Evolutionary conservation across 1,140 invertebrate species (phyloP), one percentile per base, ranked within the genome.

Genomic region (Triops longicaudatus): DNA sequence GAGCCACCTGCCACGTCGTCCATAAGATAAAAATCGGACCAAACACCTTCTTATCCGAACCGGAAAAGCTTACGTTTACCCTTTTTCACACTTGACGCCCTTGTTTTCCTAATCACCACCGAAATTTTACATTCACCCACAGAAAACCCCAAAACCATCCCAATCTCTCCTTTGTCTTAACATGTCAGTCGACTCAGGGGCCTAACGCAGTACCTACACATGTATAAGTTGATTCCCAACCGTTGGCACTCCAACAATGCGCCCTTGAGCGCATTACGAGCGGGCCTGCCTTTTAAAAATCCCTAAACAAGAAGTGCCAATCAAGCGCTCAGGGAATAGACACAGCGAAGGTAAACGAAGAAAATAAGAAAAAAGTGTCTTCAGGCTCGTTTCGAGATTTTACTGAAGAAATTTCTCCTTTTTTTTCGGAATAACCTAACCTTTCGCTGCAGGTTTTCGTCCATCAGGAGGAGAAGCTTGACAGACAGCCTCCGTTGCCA

Each of bases 381-480:
- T 22, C 50, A 14, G 5, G 17, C 6, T 17, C 50, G 14, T 63
- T 63, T 22, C 22, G n/a, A n/a, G 50, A 1, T 63, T 17, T 63
- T 6, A 9, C 5, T 22, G 50, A 22, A 12, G 50, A 14, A 63
- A 14, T 63, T 63, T 63, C 17, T 63, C 22, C 14, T 14, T 63
- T 17, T 63, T 22, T 6, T 14, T 63, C 10, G 22, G 22, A 17
- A 63, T 12, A 22, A 6, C 50, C 50, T 17, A 44, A 44, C 43
- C 43, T 44, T 17, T 44, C 43, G n/a, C n/a, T 17, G 17, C 43
- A 63, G 14, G 50, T 22, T 22, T 63, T 63, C 50, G 50, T 63
- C 50, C 50, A 17, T 63, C 50, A 63, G 50, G 50, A 63, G 50
- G 50, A 63, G 50, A 63, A 63, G 50, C 50, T 63, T 63, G 50